These are phyloP conservation scores for Rhogogaster chlorosoma DNA, from an alignment of 2,888 invertebrate genomes.

Conservation along the genomic window DNA sequence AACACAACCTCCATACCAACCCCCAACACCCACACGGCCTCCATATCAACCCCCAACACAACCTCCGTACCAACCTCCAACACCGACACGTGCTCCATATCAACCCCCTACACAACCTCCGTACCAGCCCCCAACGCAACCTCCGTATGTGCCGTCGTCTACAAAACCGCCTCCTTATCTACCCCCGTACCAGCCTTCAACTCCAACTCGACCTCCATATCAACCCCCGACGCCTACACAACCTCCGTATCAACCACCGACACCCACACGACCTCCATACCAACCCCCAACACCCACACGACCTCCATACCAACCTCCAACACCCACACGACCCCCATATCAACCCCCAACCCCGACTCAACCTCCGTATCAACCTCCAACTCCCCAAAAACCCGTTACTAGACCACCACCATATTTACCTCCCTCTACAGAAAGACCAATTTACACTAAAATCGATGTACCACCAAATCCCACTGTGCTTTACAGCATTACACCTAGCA, in stretches of 20 bases:
- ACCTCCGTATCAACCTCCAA: conserved; percentile 58
- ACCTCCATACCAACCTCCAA: conserved; percentile 55
- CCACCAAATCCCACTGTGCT: conserved; percentile 75
- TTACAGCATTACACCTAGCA: conserved; percentile 68
- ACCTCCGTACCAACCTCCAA: conserved; percentile 37
- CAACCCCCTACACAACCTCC: conserved; percentile 59
- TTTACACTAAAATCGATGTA: conserved; percentile 69
- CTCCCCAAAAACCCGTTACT: conserved; percentile 63
- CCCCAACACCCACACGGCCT: conserved; percentile 12
- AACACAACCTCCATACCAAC: conserved; percentile 47
- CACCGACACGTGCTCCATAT: conserved; percentile 58
- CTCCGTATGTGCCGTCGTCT: conserved; percentile 45
- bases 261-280: conserved; percentile 54
- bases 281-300: conserved; percentile 50
- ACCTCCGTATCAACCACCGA: conserved; percentile 59
- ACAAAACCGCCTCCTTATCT: conserved; percentile 26
- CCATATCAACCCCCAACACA: conserved; percentile 47
- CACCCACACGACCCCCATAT: conserved; percentile 66
- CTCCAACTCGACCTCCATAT: conserved; percentile 50
- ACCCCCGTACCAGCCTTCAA: conserved; percentile 49
- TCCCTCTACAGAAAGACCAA: conserved; percentile 68
- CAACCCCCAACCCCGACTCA: conserved; percentile 23
- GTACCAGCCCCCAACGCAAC: conserved; percentile 55
- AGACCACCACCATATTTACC: conserved; percentile 71
- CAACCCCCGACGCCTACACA: conserved; percentile 51